Base-by-base conservation (phyloP, 2,888 invertebrate genomes). In the Drosophila hamatofila region DNA sequence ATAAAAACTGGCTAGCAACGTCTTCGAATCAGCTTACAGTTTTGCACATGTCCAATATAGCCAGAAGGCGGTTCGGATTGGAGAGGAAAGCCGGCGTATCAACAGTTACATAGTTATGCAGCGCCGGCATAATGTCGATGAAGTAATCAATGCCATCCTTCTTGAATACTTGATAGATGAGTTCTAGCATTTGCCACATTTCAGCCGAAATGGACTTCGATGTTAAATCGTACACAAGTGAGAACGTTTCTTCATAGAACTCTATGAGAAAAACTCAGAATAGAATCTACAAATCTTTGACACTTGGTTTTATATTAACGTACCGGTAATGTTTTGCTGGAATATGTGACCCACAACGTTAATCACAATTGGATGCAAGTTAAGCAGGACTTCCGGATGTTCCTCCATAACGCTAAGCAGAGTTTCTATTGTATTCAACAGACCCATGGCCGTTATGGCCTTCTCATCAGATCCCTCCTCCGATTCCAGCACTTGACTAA, bases 71-170 rank as follows among this genome's bases (percentile, higher is more conserved):
- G 91, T 97, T 96, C 88, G 97, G 97, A 91, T 98, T 96, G 1
- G 97, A 96, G 39, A 99, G 94, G 93, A 99, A 99, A 16, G 97
- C 97, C 66, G 96, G 95, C 0, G 98, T 98, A 92, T 99, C 99
- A 3, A 99, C 97, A 0, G 98, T 98, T 58, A 99, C 96, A 93
- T 98, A 99, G 93, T 99, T 99, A 93, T 99, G 98, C 35, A 99
- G 94, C 8, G 98, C 97, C 1, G 99, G 98, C 98, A 99, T 99
- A 96, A 99, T 98, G 90, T 99, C 99, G 70, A 96, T 96, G 93
- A 99, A 99, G 94, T 98, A 99, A 91, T 99, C 99, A 63, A 96
- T 95, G 46, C 98, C 98, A 92, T 98, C 98, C 90, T 97, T 97
- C 93, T 98, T 96, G 91, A 99, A 98, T 80, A 98, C 96, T 92